Conservation (phyloP, 2,888 invertebrate genomes). For the Cheilosia urbana region DNA sequence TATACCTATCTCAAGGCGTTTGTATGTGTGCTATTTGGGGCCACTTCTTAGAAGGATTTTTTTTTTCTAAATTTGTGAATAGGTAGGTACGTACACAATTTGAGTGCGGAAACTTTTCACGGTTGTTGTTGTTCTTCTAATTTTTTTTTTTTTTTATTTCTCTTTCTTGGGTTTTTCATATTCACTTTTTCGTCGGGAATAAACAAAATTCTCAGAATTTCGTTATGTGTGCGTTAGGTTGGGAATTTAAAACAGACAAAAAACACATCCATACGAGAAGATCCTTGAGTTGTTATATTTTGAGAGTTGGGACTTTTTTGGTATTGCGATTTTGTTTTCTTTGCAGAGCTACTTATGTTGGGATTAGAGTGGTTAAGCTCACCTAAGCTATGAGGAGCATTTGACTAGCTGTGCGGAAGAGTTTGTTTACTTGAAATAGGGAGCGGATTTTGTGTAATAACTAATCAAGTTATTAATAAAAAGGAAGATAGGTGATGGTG, state of each 20-base stretch:
- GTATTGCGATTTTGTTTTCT: slow-evolving; percentile 17
- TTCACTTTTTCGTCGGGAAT: slow-evolving; percentile 41
- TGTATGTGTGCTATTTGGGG: slow-evolving; percentile 16
- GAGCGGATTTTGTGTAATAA: too few species aligned
- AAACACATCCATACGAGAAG: slow-evolving; percentile 6
- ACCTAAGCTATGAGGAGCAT: neutral
- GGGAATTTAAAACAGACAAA: slow-evolving; percentile 43
- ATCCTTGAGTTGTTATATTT: slow-evolving; percentile 53
- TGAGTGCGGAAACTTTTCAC: slow-evolving; percentile 47
- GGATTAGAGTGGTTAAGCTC: neutral
- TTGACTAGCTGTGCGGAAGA: too few species aligned
- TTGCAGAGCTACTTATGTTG: neutral
- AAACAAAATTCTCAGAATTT: slow-evolving; percentile 71
- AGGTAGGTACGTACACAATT: slow-evolving; percentile 16
- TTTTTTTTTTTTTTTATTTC: slow-evolving; percentile 12
- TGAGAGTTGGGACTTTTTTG: slow-evolving; percentile 49
- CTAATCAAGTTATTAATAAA: too few species aligned
- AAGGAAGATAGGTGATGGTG: too few species aligned
- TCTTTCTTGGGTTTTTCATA: slow-evolving; percentile 8
- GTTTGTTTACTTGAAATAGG: too few species aligned
- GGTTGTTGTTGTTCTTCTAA: slow-evolving; percentile 10
- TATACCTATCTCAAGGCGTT: slow-evolving; percentile 7
- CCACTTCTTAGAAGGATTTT: slow-evolving; percentile 39
- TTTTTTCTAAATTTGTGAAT: slow-evolving; percentile 45
- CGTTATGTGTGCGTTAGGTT: slow-evolving; percentile 64